Conservation (phyloP, 92 coral and sea anemone genomes). For the Diadumene lineata region DNA sequence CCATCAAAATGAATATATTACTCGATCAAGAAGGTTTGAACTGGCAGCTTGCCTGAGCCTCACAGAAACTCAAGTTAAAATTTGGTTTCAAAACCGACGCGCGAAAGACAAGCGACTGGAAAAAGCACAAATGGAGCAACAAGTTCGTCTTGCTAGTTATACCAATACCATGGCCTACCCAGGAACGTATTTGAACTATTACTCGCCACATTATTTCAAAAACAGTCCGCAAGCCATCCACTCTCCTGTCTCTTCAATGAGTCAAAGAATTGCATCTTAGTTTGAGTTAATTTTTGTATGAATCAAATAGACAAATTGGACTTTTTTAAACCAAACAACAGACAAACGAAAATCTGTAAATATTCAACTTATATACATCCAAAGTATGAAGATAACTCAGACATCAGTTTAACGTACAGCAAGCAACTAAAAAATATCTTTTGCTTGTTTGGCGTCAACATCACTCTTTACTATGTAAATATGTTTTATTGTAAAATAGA, state of each 20-base stretch:
- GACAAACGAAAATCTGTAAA: no score
- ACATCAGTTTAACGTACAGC: not conserved
- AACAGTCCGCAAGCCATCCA: constrained; percentile 35
- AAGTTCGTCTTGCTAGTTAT: constrained; percentile 87
- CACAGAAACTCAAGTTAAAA: constrained; percentile 98
- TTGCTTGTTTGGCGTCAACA: not conserved
- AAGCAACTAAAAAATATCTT: no score
- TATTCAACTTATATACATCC: not conserved
- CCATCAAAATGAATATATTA: constrained; percentile 97
- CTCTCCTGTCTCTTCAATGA: constrained; percentile 17
- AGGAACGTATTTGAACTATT: constrained; percentile 79
- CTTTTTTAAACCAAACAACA: not conserved
- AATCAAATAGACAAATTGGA: not conserved
- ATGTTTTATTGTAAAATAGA: not conserved
- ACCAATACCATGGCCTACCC: constrained; percentile 82
- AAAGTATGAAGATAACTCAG: not conserved
- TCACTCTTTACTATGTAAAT: not conserved
- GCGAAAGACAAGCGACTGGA: constrained; percentile 99
- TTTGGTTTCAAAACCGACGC: constrained; percentile 98
- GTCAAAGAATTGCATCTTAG: constrained; percentile 31
- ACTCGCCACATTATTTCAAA: constrained; percentile 84
- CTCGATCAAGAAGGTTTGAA: constrained; percentile 94
- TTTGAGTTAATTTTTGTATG: not conserved
- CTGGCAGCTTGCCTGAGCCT: constrained; percentile 93
- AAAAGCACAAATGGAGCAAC: constrained; percentile 99